phyloP scores from a whole-genome alignment of 2,888 invertebrate species.

The Pegoplata infirma region DNA sequence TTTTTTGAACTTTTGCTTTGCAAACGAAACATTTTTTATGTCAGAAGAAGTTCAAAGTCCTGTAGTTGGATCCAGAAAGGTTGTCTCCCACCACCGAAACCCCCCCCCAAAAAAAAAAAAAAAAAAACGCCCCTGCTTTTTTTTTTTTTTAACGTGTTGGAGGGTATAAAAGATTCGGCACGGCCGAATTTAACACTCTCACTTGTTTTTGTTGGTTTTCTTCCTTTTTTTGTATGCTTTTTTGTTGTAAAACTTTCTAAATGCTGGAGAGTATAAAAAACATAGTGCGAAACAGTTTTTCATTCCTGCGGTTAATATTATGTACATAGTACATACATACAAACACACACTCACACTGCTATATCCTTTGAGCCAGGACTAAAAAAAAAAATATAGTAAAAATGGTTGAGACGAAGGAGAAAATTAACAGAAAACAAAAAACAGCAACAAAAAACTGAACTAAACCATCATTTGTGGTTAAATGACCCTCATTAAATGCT shows the following conservation, averaged over 20 bases:
- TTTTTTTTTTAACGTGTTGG: too few species aligned
- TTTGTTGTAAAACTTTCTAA: constrained; percentile 32
- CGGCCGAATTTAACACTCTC: too few species aligned
- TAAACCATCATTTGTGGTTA: constrained; percentile 57
- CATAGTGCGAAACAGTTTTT: constrained; percentile 30
- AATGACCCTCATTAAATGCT: constrained; percentile 58
- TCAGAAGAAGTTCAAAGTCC: too few species aligned
- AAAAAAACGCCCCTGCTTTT: too few species aligned
- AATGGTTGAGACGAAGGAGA: neutral
- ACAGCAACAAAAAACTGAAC: constrained; percentile 16
- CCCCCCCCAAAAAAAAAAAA: too few species aligned
- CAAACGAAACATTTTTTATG: too few species aligned
- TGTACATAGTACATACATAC: neutral
- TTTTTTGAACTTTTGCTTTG: too few species aligned
- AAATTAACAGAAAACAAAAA: too few species aligned
- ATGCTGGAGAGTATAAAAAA: constrained; percentile 3
- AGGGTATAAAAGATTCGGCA: too few species aligned
- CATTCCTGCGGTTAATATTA: neutral
- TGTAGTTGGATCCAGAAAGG: too few species aligned
- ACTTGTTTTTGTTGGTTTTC: too few species aligned
- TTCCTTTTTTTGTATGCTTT: neutral
- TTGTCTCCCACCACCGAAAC: too few species aligned
- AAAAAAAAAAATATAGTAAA: neutral
- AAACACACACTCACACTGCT: neutral
- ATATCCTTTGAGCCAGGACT: neutral